Evolutionary conservation across 2,888 invertebrate species (phyloP).

Genomic region (Halictus ligatus): DNA sequence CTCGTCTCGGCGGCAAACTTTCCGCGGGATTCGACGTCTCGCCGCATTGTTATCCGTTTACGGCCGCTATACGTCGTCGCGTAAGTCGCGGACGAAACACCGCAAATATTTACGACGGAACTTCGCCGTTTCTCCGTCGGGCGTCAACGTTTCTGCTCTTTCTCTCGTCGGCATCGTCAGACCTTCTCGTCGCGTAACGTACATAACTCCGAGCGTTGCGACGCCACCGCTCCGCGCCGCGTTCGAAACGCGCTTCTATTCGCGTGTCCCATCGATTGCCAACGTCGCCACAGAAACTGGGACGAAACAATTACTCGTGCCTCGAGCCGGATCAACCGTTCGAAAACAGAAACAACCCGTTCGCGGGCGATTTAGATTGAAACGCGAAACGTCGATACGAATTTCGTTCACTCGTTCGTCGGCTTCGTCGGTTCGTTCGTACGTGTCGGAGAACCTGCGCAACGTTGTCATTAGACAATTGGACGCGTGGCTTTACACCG

Average conservation of each 20-base stretch:
- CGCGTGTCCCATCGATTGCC: constrained; percentile 1
- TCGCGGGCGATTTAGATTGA: not conserved
- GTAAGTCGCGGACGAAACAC: not conserved
- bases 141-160: not conserved
- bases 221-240: not conserved
- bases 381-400: constrained; percentile 1
- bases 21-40: not conserved
- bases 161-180: not conserved
- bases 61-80: not conserved
- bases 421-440: not conserved
- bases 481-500: not conserved
- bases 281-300: not conserved
- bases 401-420: not conserved
- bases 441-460: not conserved
- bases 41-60: not conserved
- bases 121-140: not conserved
- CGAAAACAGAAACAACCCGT: constrained; percentile 2
- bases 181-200: not conserved
- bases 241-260: not conserved
- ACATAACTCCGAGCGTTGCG: not conserved
- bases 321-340: not conserved
- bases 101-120: constrained; percentile 21
- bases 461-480: not conserved
- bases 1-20: not conserved
- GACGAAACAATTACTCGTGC: not conserved